Base-by-base conservation (phyloP, 2,888 invertebrate species). In the Adineta ricciae region DNA sequence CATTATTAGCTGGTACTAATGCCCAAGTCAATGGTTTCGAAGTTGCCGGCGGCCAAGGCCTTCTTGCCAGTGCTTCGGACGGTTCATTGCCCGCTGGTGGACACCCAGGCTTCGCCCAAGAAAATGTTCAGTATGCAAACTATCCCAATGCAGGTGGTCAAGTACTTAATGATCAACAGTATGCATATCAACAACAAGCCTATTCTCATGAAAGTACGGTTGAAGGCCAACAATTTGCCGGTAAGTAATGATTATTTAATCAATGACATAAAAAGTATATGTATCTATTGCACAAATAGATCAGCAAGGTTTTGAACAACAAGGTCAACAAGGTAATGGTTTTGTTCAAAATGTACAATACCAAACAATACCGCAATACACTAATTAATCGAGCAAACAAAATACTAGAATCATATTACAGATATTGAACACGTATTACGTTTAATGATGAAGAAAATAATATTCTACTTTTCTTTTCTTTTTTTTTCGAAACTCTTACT, bases 331-430 rank as follows among this genome's bases (percentile, higher is more conserved):
- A 78, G 78, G 78, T 8, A 19, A 21, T 78, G 27, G 64, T 64
- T 64, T 64, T 32, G 64, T 27, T 19, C 78, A 78, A 78, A 41
- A 78, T 78, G 41, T 78, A 9, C 78, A 78, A 78, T 78, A 78
- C 24, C 78, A 78, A 78, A 24, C 78, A 41, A 41, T 78, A 41
- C 78, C 78, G 7, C 32, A 32, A 64, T 64, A 64, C 32, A 32
- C 32, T 14, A 36, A 14, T 36, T 64, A 64, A 64, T 36, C 32
- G 19, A 7, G 50, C 11, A 50, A 50, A 36, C 14, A 64, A 64
- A 32, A n/a, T n/a, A n/a, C n/a, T n/a, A n/a, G n/a, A n/a, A n/a
- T n/a, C n/a, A n/a, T n/a, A n/a, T n/a, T n/a, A n/a, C n/a, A n/a
- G 2, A 64, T 16, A 64, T 64, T 64, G 64, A 64, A 64, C 32